phyloP scores from a whole-genome alignment of 1,140 invertebrate genomes.

The Liolophura sinensis region DNA sequence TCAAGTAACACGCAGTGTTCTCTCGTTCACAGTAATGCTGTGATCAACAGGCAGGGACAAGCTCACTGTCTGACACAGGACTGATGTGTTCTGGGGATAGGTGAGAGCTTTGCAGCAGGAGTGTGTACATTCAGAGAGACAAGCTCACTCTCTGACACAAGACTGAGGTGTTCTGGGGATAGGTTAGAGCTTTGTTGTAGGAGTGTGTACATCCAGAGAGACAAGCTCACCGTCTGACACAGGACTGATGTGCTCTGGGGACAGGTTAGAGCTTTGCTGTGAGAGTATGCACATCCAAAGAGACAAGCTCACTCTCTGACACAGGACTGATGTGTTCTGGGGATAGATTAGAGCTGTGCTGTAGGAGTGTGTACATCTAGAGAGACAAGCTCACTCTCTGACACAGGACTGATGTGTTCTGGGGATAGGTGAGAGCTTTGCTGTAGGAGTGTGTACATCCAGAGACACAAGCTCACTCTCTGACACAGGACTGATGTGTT shows the following conservation, averaged over 20 bases:
- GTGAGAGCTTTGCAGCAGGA: constrained; percentile 42
- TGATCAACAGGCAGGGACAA: too few relatives aligned
- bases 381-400: too few relatives aligned
- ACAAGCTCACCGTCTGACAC: too few relatives aligned
- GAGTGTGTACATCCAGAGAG: neutral
- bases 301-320: constrained; percentile 32
- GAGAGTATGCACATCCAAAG: constrained; percentile 31
- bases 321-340: constrained; percentile 33
- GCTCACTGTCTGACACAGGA: neutral
- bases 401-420: too few relatives aligned
- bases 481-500: constrained; percentile 1
- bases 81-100: constrained; percentile 4
- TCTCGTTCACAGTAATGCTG: too few relatives aligned
- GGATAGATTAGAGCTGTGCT: neutral
- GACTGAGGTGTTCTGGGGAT: constrained; percentile 28
- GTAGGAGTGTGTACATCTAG: too few relatives aligned
- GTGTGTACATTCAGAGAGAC: constrained; percentile 34
- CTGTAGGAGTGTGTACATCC: neutral
- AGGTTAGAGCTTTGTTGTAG: neutral
- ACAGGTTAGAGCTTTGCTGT: constrained; percentile 39
- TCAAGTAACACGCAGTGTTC: too few relatives aligned
- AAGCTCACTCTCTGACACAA: constrained; percentile 35
- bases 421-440: neutral
- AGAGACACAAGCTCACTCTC: neutral
- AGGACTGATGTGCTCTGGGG: constrained; percentile 3